Evolutionary conservation across 2,797 vertebrate genomes (phyloP).

Genomic region (Natrix natrix): DNA sequence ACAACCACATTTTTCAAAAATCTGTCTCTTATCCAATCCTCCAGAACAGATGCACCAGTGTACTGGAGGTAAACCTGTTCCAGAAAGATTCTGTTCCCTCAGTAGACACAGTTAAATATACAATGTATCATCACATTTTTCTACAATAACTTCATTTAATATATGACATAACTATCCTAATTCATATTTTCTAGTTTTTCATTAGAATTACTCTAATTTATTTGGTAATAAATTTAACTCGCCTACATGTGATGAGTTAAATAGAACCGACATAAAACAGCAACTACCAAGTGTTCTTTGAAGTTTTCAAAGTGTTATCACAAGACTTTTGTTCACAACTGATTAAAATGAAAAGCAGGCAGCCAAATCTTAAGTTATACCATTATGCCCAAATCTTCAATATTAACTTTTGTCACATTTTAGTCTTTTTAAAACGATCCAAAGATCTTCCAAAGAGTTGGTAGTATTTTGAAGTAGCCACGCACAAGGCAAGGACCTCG

Average conservation of each 20-base stretch:
- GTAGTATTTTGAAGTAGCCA: background rate
- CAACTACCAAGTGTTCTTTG: background rate
- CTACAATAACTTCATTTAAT: background rate
- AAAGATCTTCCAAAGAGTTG: background rate
- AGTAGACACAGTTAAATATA: background rate
- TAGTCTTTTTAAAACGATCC: background rate
- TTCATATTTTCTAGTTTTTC: background rate
- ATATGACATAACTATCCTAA: background rate
- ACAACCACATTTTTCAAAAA: background rate
- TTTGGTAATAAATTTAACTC: too few species aligned
- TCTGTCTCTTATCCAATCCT: background rate
- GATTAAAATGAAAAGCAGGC: background rate
- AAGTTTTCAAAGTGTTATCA: background rate
- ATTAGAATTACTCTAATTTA: background rate
- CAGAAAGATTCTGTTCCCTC: background rate
- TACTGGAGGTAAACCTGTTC: background rate
- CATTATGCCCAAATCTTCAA: background rate
- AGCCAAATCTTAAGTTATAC: background rate
- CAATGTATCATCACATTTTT: background rate
- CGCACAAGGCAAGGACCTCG: background rate
- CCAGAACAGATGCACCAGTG: background rate
- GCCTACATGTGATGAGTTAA: background rate
- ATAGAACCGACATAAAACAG: background rate
- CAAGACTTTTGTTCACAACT: background rate
- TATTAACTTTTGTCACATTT: background rate